A percentile compares a stretch with the other conserved stretches of the same genome.
Evolutionary conservation across 2,888 invertebrate species (phyloP).

Genomic region (Idaea straminata): DNA sequence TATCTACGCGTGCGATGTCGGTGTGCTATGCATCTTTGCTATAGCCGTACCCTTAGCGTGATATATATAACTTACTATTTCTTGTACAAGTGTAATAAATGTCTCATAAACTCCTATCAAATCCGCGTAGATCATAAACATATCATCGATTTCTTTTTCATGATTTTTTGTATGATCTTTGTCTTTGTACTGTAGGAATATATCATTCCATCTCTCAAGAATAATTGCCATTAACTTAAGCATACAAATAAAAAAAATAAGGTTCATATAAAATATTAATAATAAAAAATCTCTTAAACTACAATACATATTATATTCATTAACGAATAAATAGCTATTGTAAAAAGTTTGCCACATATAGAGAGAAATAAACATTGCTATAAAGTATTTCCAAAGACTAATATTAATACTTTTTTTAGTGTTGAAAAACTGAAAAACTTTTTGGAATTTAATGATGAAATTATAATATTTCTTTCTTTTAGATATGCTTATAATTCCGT

Average conservation of each 20-base stretch:
- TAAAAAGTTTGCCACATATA: not conserved
- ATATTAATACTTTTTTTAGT: not conserved
- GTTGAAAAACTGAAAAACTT: not conserved
- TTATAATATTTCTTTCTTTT: not conserved
- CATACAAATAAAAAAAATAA: not conserved
- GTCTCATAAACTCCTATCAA: not conserved
- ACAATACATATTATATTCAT: not conserved
- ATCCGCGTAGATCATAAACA: not conserved
- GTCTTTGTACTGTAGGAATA: not conserved
- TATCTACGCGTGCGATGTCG: no score
- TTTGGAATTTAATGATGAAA: not conserved
- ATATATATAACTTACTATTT: not conserved
- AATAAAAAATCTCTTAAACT: not conserved
- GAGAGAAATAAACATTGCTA: not conserved
- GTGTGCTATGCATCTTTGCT: no score
- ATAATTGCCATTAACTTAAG: not conserved
- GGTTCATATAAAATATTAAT: not conserved
- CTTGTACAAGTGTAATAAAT: not conserved
- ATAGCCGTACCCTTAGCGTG: not conserved
- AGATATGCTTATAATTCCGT: not conserved
- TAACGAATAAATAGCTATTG: not conserved
- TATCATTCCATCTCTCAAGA: not conserved
- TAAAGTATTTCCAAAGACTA: not conserved
- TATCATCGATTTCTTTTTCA: not conserved
- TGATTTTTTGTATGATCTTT: not conserved